These are phyloP conservation scores for Drosophila gaucha DNA, from an alignment of 2,888 invertebrate genomes.

Conservation along the genomic window DNA sequence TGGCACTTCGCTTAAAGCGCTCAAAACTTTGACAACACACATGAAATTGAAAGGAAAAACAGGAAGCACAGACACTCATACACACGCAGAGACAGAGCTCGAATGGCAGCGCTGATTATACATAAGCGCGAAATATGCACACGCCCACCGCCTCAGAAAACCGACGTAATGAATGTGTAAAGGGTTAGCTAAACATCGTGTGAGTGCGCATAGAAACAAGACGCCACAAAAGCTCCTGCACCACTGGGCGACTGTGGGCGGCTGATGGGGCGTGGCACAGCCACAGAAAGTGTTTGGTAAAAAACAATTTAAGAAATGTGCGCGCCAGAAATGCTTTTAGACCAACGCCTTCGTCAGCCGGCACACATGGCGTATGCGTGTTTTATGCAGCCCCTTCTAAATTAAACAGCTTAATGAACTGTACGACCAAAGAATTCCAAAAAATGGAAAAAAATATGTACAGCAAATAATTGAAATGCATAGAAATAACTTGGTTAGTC, in stretches of 20 bases:
- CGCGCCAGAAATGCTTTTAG: conserved; percentile 55
- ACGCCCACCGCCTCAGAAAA: conserved; percentile 49
- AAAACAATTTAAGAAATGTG: conserved; percentile 70
- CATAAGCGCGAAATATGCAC: conserved; percentile 58
- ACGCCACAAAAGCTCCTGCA: conserved; percentile 28
- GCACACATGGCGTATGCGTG: conserved; percentile 53
- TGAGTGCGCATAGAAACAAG: conserved; percentile 30
- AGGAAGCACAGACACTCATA: conserved; percentile 18
- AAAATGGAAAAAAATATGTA: neutral
- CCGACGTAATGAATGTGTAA: conserved; percentile 73
- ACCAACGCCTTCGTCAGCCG: conserved; percentile 27
- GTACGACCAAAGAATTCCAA: conserved; percentile 11
- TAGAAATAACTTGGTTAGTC: conserved; percentile 60
- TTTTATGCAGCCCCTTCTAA: conserved; percentile 11
- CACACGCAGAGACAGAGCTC: conserved; percentile 31
- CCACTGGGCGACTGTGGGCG: conserved; percentile 4
- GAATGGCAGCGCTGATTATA: conserved; percentile 71
- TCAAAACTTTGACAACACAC: conserved; percentile 24
- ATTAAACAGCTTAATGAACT: conserved; percentile 59
- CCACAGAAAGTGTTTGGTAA: conserved; percentile 58
- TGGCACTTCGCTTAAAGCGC: conserved; percentile 47
- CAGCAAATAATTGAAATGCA: conserved; percentile 64
- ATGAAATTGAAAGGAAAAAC: conserved; percentile 18
- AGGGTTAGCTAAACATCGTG: conserved; percentile 54
- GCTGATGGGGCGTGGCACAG: conserved; percentile 1